Evolutionary conservation across 2,797 vertebrate genomes (phyloP).

Genomic region (Silurus aristotelis): DNA sequence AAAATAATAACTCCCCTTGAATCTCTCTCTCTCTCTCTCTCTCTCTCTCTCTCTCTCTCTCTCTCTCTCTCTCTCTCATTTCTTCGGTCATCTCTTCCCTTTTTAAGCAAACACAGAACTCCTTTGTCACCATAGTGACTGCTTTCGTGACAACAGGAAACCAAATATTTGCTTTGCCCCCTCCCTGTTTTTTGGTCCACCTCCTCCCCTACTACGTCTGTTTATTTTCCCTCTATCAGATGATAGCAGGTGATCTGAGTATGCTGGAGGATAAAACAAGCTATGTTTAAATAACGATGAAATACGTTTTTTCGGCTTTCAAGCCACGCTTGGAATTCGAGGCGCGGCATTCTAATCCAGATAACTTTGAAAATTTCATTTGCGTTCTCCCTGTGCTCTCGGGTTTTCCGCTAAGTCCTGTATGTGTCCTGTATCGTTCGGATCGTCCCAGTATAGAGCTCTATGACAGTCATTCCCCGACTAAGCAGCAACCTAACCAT

Average conservation of each 20-base stretch:
- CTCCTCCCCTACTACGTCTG: not conserved
- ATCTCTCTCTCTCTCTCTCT: slow-evolving; percentile 11
- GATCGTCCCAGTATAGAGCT: not conserved
- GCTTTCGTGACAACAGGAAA: slow-evolving; percentile 44
- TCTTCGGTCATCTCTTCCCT: slow-evolving; percentile 31
- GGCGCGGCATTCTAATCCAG: not conserved
- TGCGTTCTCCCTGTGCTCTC: not conserved
- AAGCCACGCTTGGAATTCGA: not conserved
- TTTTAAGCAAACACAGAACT: slow-evolving; percentile 36
- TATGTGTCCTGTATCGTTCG: not conserved
- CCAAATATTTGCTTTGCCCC: slow-evolving; percentile 23
- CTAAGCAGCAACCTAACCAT: not conserved
- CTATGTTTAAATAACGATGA: not conserved
- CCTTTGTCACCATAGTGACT: slow-evolving; percentile 54
- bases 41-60: slow-evolving; percentile 2
- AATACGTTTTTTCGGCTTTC: not conserved
- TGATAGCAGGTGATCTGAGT: slow-evolving; percentile 26
- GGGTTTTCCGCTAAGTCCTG: not conserved
- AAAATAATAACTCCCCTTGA: slow-evolving; percentile 36
- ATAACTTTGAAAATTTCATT: not conserved
- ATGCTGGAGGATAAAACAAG: not conserved
- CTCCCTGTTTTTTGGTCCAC: slow-evolving; percentile 13
- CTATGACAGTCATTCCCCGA: too few relatives aligned
- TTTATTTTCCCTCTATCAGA: slow-evolving; percentile 25
- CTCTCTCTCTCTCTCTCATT: not conserved